phyloP scores from a whole-genome alignment of 2,888 invertebrate species.

The Pyrocoelia pectoralis region DNA sequence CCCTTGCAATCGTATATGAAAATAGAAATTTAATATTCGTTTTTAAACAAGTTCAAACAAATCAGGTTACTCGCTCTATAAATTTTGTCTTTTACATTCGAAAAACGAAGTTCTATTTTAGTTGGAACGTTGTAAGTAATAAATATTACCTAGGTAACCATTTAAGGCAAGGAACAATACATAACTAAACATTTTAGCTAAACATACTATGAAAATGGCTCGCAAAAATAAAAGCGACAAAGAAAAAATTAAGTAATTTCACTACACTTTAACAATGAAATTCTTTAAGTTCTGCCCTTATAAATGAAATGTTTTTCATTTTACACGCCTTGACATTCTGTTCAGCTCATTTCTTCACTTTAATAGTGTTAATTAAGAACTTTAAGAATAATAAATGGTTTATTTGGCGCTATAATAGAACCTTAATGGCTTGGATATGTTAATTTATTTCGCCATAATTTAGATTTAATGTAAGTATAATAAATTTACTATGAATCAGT shows the following conservation, averaged over 20 bases:
- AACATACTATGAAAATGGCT: too few relatives aligned
- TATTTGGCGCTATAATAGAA: constrained; percentile 21
- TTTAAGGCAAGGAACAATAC: too few relatives aligned
- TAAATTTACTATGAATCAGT: constrained; percentile 17
- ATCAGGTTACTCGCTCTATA: too few relatives aligned
- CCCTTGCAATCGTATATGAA: too few relatives aligned
- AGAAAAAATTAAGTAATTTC: constrained; percentile 21
- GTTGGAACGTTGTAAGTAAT: too few relatives aligned
- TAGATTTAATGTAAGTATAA: constrained; percentile 18
- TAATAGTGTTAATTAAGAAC: constrained; percentile 45
- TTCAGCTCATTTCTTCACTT: constrained; percentile 18
- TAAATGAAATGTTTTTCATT: constrained; percentile 37
- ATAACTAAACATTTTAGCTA: too few relatives aligned
- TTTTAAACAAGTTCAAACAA: too few relatives aligned
- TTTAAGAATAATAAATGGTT: constrained; percentile 40
- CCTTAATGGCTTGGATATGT: constrained; percentile 27
- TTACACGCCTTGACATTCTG: constrained; percentile 12
- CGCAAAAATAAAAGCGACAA: constrained; percentile 8
- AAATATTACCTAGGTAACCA: too few relatives aligned
- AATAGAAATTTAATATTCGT: too few relatives aligned
- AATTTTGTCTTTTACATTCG: too few relatives aligned
- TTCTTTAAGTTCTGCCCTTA: constrained; percentile 35
- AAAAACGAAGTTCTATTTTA: too few relatives aligned
- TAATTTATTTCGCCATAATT: constrained; percentile 30
- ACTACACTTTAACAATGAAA: constrained; percentile 28